Percentiles rank a stretch among this genome's conserved stretches.
phyloP scores from a whole-genome alignment of 2,797 vertebrate species.

The Cirrhinus mrigala region DNA sequence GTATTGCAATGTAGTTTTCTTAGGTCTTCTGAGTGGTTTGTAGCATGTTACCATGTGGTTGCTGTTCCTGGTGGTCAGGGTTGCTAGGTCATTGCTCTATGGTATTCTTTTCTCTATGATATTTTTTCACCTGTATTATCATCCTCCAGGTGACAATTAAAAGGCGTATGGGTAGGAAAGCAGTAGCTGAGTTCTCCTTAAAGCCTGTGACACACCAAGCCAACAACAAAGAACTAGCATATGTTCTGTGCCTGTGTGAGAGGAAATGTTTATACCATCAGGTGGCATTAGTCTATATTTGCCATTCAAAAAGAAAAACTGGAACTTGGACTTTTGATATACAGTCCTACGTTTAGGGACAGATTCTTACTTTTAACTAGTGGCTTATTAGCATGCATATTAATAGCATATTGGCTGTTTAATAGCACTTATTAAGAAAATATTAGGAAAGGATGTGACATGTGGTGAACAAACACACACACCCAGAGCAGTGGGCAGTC shows the following conservation, averaged over 20 bases:
- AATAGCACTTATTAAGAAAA: background rate
- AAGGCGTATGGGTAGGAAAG: background rate
- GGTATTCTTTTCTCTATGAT: background rate
- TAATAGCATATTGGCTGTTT: too few species aligned
- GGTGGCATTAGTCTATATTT: background rate
- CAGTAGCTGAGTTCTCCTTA: background rate
- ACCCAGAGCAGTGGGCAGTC: too few species aligned
- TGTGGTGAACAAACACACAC: too few species aligned
- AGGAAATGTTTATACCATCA: background rate
- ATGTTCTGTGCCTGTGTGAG: background rate
- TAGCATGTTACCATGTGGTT: background rate
- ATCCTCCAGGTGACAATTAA: background rate
- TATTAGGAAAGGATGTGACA: background rate
- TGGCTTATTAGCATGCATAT: background rate
- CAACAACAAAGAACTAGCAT: background rate
- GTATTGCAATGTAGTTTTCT: background rate
- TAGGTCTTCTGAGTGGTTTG: background rate
- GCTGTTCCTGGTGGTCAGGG: background rate
- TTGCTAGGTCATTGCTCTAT: background rate
- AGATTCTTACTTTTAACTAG: background rate
- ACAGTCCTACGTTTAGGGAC: background rate
- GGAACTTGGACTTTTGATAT: background rate
- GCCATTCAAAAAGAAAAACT: background rate
- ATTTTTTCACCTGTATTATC: background rate
- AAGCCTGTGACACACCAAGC: background rate